Percentiles rank a stretch among this genome's conserved stretches.
Conservation (phyloP, 2,888 invertebrate genomes). For the Aporophyla nigra region DNA sequence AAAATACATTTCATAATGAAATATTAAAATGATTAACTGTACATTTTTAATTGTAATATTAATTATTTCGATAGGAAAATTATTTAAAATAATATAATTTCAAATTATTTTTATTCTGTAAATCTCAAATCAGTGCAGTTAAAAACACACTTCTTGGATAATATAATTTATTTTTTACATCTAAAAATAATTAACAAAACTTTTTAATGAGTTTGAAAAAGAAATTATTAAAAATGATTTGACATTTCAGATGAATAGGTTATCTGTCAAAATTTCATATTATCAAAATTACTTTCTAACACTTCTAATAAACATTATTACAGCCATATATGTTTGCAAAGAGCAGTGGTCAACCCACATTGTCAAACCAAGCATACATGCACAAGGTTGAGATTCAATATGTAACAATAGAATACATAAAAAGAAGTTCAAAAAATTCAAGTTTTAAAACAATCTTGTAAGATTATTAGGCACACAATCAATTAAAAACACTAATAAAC, state of each 20-base stretch:
- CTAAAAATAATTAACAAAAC: constrained; percentile 34
- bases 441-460: constrained; percentile 67
- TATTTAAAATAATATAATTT: neutral
- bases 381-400: constrained; percentile 69
- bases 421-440: constrained; percentile 63
- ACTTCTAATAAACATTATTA: constrained; percentile 22
- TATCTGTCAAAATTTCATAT: constrained; percentile 78
- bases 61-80: neutral
- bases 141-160: neutral
- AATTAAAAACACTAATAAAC: constrained; percentile 54
- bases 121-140: neutral
- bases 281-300: constrained; percentile 48
- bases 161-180: neutral
- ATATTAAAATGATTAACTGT: neutral
- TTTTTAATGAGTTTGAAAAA: constrained; percentile 47
- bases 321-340: constrained; percentile 24
- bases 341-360: constrained; percentile 47
- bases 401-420: constrained; percentile 55
- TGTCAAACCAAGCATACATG: constrained; percentile 68
- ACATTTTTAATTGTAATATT: neutral
- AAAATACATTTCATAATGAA: neutral
- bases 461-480: constrained; percentile 60
- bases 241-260: constrained; percentile 77
- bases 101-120: neutral
- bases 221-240: constrained; percentile 62